phyloP scores from a whole-genome alignment of 2,797 vertebrate genomes.

The Parotocinclus haroldoi region DNA sequence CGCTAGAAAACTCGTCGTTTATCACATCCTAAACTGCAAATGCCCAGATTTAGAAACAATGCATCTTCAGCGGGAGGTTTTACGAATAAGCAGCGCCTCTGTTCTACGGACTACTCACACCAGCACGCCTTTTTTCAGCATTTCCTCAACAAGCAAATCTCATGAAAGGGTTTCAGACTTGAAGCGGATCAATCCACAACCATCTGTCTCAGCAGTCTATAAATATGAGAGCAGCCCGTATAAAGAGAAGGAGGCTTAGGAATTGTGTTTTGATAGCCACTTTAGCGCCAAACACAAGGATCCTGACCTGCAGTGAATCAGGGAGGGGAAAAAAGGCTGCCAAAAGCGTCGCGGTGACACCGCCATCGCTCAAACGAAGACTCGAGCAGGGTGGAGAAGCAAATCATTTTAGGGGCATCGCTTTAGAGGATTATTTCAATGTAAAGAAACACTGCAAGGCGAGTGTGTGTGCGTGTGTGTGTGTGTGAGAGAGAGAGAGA shows the following conservation, averaged over 20 bases:
- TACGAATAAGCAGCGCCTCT: neutral
- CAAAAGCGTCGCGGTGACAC: conserved; percentile 24
- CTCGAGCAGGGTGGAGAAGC: neutral
- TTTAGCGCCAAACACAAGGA: conserved; percentile 10
- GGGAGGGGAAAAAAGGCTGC: conserved; percentile 3
- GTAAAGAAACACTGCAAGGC: conserved; percentile 5
- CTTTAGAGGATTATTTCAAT: conserved; percentile 46
- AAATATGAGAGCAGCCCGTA: neutral
- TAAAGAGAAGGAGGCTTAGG: neutral
- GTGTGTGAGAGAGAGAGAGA: neutral
- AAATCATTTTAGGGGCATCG: conserved; percentile 31
- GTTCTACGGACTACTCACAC: neutral
- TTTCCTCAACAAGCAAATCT: neutral
- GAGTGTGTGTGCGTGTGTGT: conserved; percentile 2
- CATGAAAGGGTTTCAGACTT: no score
- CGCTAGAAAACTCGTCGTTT: conserved; percentile 19
- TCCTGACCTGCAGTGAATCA: conserved; percentile 18
- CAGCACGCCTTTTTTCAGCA: neutral
- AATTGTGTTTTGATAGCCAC: conserved; percentile 21
- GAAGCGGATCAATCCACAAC: conserved; percentile 3
- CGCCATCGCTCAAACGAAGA: conserved; percentile 25
- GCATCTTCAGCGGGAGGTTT: conserved; percentile 1
- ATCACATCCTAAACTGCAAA: no score
- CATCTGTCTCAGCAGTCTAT: conserved; percentile 12
- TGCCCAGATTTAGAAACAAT: conserved; percentile 12